phyloP scores from a whole-genome alignment of 2,888 invertebrate genomes.

The Agrochola circellaris region DNA sequence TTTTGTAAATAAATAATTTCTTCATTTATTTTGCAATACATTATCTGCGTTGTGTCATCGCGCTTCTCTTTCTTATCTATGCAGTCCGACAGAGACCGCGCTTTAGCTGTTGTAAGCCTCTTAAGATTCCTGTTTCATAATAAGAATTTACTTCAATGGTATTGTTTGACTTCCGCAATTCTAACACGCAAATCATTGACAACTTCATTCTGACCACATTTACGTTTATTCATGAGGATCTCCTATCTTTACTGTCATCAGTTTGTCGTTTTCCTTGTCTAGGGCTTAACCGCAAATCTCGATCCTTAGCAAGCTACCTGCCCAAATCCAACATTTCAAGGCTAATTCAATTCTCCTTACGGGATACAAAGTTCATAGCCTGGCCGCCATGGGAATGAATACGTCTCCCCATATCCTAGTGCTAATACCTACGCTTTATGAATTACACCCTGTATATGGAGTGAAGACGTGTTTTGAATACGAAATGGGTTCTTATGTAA shows the following conservation, averaged over 20 bases:
- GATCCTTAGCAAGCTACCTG: not conserved
- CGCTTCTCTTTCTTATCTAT: too few species aligned
- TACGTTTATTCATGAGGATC: not conserved
- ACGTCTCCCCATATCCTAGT: slow-evolving; percentile 67
- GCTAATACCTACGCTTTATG: slow-evolving; percentile 69
- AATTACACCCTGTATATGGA: slow-evolving; percentile 66
- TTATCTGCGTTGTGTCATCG: too few species aligned
- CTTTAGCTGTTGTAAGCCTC: too few species aligned
- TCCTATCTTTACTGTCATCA: not conserved
- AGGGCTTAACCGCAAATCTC: slow-evolving; percentile 12
- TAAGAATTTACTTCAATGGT: not conserved
- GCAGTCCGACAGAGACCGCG: too few species aligned
- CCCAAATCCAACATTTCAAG: slow-evolving; percentile 38
- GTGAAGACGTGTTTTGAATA: slow-evolving; percentile 63
- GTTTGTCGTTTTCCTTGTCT: not conserved
- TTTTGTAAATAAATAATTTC: too few species aligned
- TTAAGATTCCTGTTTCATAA: not conserved
- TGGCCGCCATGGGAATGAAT: slow-evolving; percentile 58
- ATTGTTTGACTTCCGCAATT: not conserved
- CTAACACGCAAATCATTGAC: not conserved
- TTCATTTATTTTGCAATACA: too few species aligned
- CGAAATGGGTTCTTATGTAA: slow-evolving; percentile 51
- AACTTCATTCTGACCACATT: not conserved
- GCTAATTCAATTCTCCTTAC: slow-evolving; percentile 59
- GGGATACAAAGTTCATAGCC: slow-evolving; percentile 67